Base-by-base conservation (phyloP, 1,140 invertebrate genomes). In the Trichomalopsis sarcophagae region DNA sequence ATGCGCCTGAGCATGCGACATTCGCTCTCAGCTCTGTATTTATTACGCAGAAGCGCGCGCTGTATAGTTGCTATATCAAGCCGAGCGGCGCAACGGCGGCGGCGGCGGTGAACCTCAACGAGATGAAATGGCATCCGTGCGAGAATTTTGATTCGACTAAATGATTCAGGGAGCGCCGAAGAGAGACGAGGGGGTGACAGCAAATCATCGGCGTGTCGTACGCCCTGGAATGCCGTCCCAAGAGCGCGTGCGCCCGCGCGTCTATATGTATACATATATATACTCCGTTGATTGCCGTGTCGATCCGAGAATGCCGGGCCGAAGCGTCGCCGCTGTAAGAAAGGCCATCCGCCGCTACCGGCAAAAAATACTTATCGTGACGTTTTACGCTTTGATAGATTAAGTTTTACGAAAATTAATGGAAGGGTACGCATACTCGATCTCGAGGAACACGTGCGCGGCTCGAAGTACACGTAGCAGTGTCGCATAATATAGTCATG, bases 141-240 rank as follows among this genome's bases (percentile, higher is more conserved):
- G 84, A 80, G 86, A 88, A 87, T 87, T 86, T 88, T 79, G 86
- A 87, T 87, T 78, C 80, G 84, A 83, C 86, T 69, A 84, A 88
- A 87, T 84, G 84, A 89, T 84, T 87, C 69, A 69, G 78, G 6
- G 77, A 30, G 77, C 14, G 77, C 7, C n/a, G 77, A 30, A 11
- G 62, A 73, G 47, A n/a, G 66, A 71, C 6, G 69, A 50, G 21
- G 76, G 55, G 81, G 40, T 33, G 74, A 84, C 68, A 81, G 76
- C 85, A 87, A 74, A 86, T 87, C 87, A 90, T 90, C 86, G 87
- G 87, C 88, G 86, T 87, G 87, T 87, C 81, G 83, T 84, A 87
- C 81, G 36, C 87, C 23, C 2, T 3, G 86, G 89, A 88, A 89
- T 89, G 88, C 83, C 85, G 71, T 68, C 76, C 74, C 82, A 81